Conservation (phyloP, 2,797 vertebrate species). For the Tokudaia muenninki region DNA sequence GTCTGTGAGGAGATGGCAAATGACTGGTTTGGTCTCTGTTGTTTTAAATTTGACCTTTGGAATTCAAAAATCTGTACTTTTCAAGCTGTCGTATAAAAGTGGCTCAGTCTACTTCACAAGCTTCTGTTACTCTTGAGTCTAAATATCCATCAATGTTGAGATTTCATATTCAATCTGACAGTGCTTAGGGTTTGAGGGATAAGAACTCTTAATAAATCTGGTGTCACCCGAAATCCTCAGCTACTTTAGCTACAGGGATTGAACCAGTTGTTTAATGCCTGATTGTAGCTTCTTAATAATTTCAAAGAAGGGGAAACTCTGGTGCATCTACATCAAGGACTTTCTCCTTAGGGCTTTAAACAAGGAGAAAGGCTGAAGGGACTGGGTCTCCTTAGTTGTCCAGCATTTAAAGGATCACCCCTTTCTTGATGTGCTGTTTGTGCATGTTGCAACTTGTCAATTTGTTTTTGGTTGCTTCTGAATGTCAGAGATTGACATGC, state of each 20-base stretch:
- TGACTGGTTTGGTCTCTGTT: neutral
- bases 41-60: neutral
- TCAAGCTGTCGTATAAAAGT: neutral
- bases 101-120: neutral
- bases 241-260: neutral
- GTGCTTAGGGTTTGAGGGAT: neutral
- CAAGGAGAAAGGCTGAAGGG: neutral
- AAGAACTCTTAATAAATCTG: neutral
- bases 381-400: neutral
- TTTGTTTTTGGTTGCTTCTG: constrained; percentile 45
- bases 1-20: neutral
- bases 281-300: neutral
- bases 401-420: neutral
- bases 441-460: neutral
- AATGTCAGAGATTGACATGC: constrained; percentile 8
- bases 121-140: neutral
- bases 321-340: neutral
- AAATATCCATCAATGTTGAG: neutral
- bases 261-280: neutral
- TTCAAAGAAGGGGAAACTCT: neutral
- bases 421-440: neutral
- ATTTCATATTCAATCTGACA: neutral
- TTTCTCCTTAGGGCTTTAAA: neutral
- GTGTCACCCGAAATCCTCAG: neutral
- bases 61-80: neutral